These are phyloP conservation scores for Pagetopsis macropterus DNA, from an alignment of 2,797 vertebrate genomes.

Conservation along the genomic window DNA sequence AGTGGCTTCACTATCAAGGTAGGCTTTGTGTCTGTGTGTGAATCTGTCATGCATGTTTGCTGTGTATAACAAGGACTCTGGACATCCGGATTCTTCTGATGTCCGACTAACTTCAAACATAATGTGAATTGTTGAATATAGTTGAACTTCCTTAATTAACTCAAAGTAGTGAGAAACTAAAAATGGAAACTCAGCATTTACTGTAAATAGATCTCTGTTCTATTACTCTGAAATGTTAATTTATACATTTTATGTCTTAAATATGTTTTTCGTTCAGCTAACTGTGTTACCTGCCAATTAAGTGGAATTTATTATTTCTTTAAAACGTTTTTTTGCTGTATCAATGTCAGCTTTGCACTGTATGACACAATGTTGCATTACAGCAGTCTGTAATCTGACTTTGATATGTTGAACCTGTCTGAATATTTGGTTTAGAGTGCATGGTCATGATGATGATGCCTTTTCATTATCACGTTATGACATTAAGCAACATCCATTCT, in stretches of 20 bases:
- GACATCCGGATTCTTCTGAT: neutral
- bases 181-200: neutral
- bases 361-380: neutral
- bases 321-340: neutral
- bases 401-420: slow-evolving; percentile 3
- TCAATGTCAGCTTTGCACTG: neutral
- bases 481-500: slow-evolving; percentile 9
- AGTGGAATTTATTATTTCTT: neutral
- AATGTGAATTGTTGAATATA: neutral
- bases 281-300: neutral
- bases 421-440: slow-evolving; percentile 36
- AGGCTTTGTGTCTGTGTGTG: slow-evolving; percentile 32
- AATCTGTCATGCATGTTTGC: neutral
- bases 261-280: neutral
- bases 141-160: neutral
- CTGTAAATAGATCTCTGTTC: neutral
- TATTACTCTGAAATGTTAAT: slow-evolving; percentile 1
- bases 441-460: slow-evolving; percentile 32
- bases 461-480: neutral
- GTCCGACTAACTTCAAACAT: neutral
- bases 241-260: neutral
- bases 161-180: neutral
- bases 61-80: neutral
- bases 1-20: slow-evolving; percentile 47
- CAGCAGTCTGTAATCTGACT: neutral